Evolutionary conservation across 1,140 invertebrate species (phyloP), one percentile per base, ranked within the genome.

Genomic region (Drosophila carrolli): DNA sequence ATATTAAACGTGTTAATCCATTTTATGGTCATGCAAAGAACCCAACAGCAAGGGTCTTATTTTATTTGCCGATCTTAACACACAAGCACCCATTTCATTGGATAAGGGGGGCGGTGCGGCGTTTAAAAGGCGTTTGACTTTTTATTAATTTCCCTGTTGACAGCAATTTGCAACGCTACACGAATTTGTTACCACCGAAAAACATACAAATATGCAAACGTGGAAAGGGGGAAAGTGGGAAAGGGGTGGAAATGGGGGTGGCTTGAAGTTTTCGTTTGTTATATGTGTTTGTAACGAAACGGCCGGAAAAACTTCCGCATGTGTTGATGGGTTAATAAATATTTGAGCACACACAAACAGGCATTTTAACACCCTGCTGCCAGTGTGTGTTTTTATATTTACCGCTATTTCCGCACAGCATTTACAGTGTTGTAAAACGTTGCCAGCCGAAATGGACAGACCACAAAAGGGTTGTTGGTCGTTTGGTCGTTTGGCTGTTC

Each of bases 141-240:
- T 88, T 89, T 86, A 88, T 88, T 88, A 88, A 88, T 88, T 88
- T 88, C 83, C 83, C 83, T 88, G 83, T 88, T 88, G 83, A 89
- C 83, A 88, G 83, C 83, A 88, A 88, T 88, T 88, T 88, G 83
- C 76, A 76, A 88, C 83, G 84, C 84, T 77, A 77, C 73, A 88
- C 79, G 84, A 88, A 86, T 85, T 85, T 86, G 78, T 85, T 85
- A 81, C 81, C 81, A 86, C 81, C 81, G 61, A 73, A 63, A 55
- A 60, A 59, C 44, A 70, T 55, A 46, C 32, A 51, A 44, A 71
- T 7, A 46, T 5, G 50, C 10, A 51, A 10, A 32, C 8, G 59
- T 16, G 11, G 23, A 7, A 11, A 29, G 10, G 9, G 48, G 44
- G 40, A 23, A 43, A 1, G 47, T 5, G 48, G 44, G 46, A 23